Base-by-base conservation (phyloP, 2,113 vertebrate species). In the Camelus dromedarius region DNA sequence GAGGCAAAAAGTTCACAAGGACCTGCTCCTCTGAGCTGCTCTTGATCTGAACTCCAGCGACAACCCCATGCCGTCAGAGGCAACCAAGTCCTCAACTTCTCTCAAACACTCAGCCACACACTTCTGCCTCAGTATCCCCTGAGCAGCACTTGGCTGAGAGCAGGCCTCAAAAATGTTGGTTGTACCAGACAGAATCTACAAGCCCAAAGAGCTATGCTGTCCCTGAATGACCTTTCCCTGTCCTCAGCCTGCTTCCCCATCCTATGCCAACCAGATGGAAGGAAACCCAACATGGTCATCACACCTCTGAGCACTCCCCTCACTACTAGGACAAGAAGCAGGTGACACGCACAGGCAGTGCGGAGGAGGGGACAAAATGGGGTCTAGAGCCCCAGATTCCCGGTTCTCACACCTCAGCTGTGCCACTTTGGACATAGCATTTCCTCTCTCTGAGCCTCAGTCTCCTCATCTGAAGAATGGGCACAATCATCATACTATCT, bases 21-120 rank as follows among this genome's bases (percentile, higher is more conserved):
- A 10, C 46, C 6, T 28, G 48, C 46, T 50, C 35, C 77, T 46
- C 38, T 32, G 93, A 52, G 69, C 46, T 11, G 28, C 32, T n/a
- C 66, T 35, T 2, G 20, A 28, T 3, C 46, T 28, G 52, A 22
- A 9, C 35, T 30, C 38, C 19, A 0, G 14, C 12, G 19, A 66
- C n/a, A 32, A 5, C 0, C 8, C 38, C 24, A 3, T 1, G 15
- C 24, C 2, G 0, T 38, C 84, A 35, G 69, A 73, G 60, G 26
- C 82, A 12, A 8, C 67, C 0, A 2, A 20, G 46, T 28, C 50
- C 73, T 67, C 0, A 0, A 1, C 14, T 24, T 28, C 19, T 26
- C 58, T 32, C 48, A 7, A 4, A 4, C 2, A 0, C 42, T 52
- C 3, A 2, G 52, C 18, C 1, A 3, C 1, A 10, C 0, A 5